phyloP scores from a whole-genome alignment of 1,140 invertebrate genomes.

The Scylla paramamosain region DNA sequence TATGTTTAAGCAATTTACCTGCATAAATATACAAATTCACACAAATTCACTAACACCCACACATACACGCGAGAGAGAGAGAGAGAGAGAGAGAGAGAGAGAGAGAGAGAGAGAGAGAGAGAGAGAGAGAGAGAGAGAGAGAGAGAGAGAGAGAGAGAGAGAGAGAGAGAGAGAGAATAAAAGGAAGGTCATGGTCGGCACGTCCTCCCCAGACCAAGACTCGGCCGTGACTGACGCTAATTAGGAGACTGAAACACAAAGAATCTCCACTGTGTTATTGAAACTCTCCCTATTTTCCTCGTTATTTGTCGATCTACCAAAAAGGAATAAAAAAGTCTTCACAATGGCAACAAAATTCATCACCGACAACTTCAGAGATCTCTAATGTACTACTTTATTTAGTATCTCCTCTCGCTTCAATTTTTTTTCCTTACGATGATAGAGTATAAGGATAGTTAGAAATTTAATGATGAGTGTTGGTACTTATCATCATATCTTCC shows the following conservation, averaged over 20 bases:
- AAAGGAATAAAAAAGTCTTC: not conserved
- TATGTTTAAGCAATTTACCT: too few species aligned
- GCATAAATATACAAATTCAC: too few species aligned
- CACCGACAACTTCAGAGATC: not conserved
- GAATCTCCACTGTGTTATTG: not conserved
- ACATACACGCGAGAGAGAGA: not conserved
- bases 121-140: too few species aligned
- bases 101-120: constrained; percentile 27
- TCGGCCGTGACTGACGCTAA: not conserved
- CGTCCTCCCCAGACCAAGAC: not conserved
- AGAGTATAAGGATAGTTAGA: too few species aligned
- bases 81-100: not conserved
- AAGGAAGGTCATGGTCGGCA: not conserved
- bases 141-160: too few species aligned
- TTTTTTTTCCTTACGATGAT: too few species aligned
- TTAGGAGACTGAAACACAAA: not conserved
- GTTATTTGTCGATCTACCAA: not conserved
- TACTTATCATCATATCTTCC: too few species aligned
- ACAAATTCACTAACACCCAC: too few species aligned
- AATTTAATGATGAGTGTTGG: too few species aligned
- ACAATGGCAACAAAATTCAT: not conserved
- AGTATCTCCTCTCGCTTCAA: too few species aligned
- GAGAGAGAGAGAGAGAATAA: too few species aligned
- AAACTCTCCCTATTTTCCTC: not conserved
- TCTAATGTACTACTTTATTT: too few species aligned